phyloP scores from a whole-genome alignment of 1,140 invertebrate genomes.

The Apolygus lucorum region DNA sequence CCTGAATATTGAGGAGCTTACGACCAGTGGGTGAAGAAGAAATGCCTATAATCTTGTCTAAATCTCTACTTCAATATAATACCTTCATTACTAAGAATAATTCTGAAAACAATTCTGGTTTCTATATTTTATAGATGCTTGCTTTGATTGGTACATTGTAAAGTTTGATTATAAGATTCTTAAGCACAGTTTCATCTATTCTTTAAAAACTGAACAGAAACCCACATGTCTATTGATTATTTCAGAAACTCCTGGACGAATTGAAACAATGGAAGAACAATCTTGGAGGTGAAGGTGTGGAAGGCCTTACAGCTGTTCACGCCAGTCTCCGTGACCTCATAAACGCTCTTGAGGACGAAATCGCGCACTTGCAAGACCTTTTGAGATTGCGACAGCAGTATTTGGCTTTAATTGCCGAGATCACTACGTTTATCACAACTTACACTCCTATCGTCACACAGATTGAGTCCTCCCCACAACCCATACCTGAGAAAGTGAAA shows the following conservation, averaged over 20 bases:
- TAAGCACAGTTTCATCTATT: too few species aligned
- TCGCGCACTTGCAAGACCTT: conserved; percentile 64
- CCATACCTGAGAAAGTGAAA: conserved; percentile 78
- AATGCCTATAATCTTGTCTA: too few species aligned
- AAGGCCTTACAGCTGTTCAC: conserved; percentile 64
- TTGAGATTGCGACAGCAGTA: conserved; percentile 77
- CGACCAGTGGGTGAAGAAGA: too few species aligned
- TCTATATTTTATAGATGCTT: too few species aligned
- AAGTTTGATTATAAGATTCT: too few species aligned
- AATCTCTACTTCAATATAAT: too few species aligned
- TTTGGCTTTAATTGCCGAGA: conserved; percentile 72
- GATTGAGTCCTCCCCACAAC: conserved; percentile 69
- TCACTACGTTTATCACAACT: conserved; percentile 75
- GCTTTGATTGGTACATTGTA: too few species aligned
- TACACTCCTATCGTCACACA: conserved; percentile 77
- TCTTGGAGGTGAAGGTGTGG: conserved; percentile 55
- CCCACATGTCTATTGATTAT: too few species aligned
- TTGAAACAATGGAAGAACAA: conserved; percentile 70
- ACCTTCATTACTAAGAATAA: too few species aligned
- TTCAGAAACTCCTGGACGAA: conserved; percentile 60
- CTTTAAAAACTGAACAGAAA: too few species aligned
- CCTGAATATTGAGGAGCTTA: too few species aligned
- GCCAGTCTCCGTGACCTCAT: conserved; percentile 70
- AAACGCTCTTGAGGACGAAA: conserved; percentile 70
- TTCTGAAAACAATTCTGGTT: too few species aligned